Conservation (phyloP, 1,140 invertebrate species). For the Polypedilum vanderplanki region DNA sequence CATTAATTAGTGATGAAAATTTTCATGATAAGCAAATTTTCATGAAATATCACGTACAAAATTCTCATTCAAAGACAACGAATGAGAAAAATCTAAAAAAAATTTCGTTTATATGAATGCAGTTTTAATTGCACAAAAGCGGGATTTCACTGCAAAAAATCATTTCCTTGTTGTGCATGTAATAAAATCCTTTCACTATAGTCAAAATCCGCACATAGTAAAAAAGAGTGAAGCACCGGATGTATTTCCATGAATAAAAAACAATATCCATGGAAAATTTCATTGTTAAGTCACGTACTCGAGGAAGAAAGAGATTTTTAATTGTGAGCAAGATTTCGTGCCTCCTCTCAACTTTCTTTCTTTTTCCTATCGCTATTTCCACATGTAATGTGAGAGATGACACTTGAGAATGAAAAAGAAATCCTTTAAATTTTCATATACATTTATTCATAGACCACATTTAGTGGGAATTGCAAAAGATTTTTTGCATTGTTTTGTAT, state of each 20-base stretch:
- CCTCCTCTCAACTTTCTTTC: background rate
- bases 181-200: background rate
- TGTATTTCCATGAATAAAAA: constrained; percentile 6
- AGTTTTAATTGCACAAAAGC: constrained; percentile 13
- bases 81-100: background rate
- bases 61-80: background rate
- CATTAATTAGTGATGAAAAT: constrained; percentile 25
- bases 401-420: too few relatives aligned
- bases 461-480: too few relatives aligned
- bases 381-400: background rate
- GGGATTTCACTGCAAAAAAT: background rate
- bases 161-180: background rate
- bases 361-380: constrained; percentile 16
- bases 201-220: background rate
- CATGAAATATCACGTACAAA: constrained; percentile 21
- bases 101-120: background rate
- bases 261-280: constrained; percentile 22
- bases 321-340: constrained; percentile 17
- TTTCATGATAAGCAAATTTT: background rate
- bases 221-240: background rate
- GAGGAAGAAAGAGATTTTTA: background rate
- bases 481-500: too few relatives aligned
- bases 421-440: too few relatives aligned
- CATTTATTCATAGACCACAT: too few relatives aligned
- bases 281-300: constrained; percentile 22